phyloP scores from a whole-genome alignment of 2,797 vertebrate genomes.

The Gymnoscopelus microlampas region DNA sequence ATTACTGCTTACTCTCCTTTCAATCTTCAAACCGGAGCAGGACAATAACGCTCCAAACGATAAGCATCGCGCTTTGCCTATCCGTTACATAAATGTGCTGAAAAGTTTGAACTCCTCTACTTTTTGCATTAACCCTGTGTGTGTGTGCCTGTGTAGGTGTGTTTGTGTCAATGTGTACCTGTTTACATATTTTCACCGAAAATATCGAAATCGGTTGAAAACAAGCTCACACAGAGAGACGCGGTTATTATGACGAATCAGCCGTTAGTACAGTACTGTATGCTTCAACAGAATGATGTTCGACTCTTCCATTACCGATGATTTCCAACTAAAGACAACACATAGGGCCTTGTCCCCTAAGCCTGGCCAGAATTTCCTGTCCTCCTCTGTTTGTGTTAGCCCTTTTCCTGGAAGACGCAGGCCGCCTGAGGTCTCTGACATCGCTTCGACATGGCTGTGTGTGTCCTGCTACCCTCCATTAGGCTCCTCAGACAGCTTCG shows the following conservation, averaged over 20 bases:
- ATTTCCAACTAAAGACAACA: slow-evolving; percentile 79
- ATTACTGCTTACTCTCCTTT: slow-evolving; percentile 65
- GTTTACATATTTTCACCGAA: slow-evolving; percentile 3
- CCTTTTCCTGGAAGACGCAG: slow-evolving; percentile 46
- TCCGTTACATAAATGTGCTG: slow-evolving; percentile 72
- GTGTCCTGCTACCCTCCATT: slow-evolving; percentile 60
- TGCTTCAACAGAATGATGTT: slow-evolving; percentile 35
- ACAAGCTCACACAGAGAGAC: background rate
- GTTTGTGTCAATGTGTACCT: background rate
- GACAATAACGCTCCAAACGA: slow-evolving; percentile 70
- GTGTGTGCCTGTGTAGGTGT: slow-evolving; percentile 14
- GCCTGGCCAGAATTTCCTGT: slow-evolving; percentile 53
- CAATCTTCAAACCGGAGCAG: slow-evolving; percentile 50
- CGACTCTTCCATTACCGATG: slow-evolving; percentile 59
- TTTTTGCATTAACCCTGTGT: slow-evolving; percentile 49
- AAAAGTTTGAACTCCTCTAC: slow-evolving; percentile 61
- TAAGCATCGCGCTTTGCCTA: slow-evolving; percentile 68
- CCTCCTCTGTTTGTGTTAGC: slow-evolving; percentile 59
- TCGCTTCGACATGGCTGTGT: slow-evolving; percentile 46
- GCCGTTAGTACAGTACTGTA: background rate
- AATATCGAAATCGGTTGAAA: background rate
- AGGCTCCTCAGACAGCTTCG: slow-evolving; percentile 58
- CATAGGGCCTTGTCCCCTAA: slow-evolving; percentile 38
- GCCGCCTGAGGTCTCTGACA: slow-evolving; percentile 49
- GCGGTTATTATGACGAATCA: background rate